Evolutionary conservation across 2,888 invertebrate genomes (phyloP).

Genomic region (Tillus elongatus): DNA sequence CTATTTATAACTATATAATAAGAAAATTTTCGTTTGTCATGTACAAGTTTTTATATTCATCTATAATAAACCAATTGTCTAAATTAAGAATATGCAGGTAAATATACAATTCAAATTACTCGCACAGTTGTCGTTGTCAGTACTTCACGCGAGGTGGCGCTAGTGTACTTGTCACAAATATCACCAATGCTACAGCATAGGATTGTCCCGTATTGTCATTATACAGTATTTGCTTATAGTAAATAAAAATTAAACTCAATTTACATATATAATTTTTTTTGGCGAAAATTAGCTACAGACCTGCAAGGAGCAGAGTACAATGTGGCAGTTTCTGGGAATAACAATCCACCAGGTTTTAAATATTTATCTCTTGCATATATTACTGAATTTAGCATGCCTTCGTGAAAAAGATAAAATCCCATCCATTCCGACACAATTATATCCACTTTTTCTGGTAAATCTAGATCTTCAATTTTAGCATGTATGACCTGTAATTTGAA

Average conservation of each 20-base stretch:
- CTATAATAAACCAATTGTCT: too few species aligned
- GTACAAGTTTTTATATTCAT: too few species aligned
- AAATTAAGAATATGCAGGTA: too few species aligned
- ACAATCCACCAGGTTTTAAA: constrained; percentile 59
- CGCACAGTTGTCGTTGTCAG: too few species aligned
- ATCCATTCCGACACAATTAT: constrained; percentile 96
- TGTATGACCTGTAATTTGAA: constrained; percentile 54
- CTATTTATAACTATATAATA: too few species aligned
- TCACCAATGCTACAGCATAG: too few species aligned
- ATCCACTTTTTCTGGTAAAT: constrained; percentile 66
- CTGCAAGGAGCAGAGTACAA: constrained; percentile 55
- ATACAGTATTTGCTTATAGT: too few species aligned
- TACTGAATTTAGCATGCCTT: constrained; percentile 91
- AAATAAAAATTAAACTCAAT: background rate
- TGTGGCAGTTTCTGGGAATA: constrained; percentile 69
- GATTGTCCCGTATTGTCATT: too few species aligned
- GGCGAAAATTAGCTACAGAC: constrained; percentile 19
- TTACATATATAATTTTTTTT: constrained; percentile 1
- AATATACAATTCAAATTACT: too few species aligned
- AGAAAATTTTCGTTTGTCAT: too few species aligned
- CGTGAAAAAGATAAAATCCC: constrained; percentile 92
- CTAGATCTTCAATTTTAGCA: constrained; percentile 67
- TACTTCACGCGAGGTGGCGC: too few species aligned
- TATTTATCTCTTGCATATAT: constrained; percentile 72
- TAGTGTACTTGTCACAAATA: too few species aligned